Base-by-base conservation (phyloP, 1,140 invertebrate genomes). In the Neodiprion lecontei region DNA sequence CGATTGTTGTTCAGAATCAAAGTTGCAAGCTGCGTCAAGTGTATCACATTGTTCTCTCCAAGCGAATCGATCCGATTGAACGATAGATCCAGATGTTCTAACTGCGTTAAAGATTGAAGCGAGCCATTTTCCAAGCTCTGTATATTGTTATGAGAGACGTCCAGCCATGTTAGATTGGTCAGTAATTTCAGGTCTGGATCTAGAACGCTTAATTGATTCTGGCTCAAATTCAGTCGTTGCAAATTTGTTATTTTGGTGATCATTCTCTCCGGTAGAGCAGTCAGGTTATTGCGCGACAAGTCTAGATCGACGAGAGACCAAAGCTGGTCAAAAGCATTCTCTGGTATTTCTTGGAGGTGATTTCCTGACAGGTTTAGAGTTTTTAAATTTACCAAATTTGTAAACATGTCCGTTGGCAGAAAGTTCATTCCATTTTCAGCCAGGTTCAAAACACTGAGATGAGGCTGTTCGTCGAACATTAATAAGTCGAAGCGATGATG, bases 91-190 rank as follows among this genome's bases (percentile, higher is more conserved):
- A 85, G 72, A 68, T 82, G 77, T 65, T 77, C 40, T 40, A 85
- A 50, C 9, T 79, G 66, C 11, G 47, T n/a, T 48, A 82, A 73
- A 23, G 75, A 69, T 49, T 75, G 53, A 0, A 78, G 68, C 0
- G 80, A 82, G 1, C 48, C 67, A 47, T 75, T 72, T 8, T 65
- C n/a, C 17, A 81, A 12, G 28, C 48, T 75, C 49, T 12, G 65
- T 65, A 83, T 68, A n/a, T 76, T 28, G 67, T 86, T 86, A 72
- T 81, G 23, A 9, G 85, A 83, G 7, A 86, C 69, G 76, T 84
- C 79, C 8, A 83, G 80, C 70, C 47, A 74, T 5, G 17, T 76
- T 21, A 86, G 75, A 7, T 80, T 75, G 10, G 23, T 66, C 28
- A 75, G 65, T 23, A 7, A 68, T 28, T 73, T 75, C 4, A 77